Conservation (phyloP, 2,888 invertebrate species). For the Diabrotica balteata region DNA sequence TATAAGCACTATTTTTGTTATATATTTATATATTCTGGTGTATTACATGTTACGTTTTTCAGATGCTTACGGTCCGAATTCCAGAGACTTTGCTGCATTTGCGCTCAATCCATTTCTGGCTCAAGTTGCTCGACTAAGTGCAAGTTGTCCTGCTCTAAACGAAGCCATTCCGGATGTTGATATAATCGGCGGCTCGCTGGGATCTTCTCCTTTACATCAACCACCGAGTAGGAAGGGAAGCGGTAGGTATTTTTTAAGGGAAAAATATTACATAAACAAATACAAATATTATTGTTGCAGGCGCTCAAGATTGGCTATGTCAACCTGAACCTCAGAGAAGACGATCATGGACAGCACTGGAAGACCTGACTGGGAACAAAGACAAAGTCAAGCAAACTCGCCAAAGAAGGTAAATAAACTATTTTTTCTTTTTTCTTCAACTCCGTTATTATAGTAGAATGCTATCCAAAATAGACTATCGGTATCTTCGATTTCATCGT, state of each 20-base stretch:
- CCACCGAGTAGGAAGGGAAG: constrained; percentile 71
- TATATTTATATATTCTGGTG: no score
- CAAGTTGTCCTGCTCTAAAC: constrained; percentile 77
- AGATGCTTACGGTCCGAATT: constrained; percentile 45
- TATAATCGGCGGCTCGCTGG: constrained; percentile 59
- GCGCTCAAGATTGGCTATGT: constrained; percentile 59
- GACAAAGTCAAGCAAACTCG: constrained; percentile 63
- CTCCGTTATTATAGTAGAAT: no score
- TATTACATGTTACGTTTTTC: constrained; percentile 7
- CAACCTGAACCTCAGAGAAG: constrained; percentile 65
- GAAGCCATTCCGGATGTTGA: constrained; percentile 61
- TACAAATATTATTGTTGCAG: constrained; percentile 36
- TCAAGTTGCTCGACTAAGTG: constrained; percentile 68
- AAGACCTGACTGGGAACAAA: constrained; percentile 69
- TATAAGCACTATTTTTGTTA: no score
- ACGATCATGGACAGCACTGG: constrained; percentile 88
- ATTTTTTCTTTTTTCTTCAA: background rate
- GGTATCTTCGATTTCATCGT: no score
- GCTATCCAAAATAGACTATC: no score
- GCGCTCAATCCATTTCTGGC: constrained; percentile 58
- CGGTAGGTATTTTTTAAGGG: constrained; percentile 54
- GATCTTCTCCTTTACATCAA: constrained; percentile 59
- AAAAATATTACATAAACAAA: no score
- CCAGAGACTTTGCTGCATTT: constrained; percentile 54
- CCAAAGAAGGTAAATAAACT: constrained; percentile 62